Evolutionary conservation across 2,113 vertebrate genomes (phyloP), one percentile per base, ranked within the genome.

Genomic region (Festucalex cinctus): DNA sequence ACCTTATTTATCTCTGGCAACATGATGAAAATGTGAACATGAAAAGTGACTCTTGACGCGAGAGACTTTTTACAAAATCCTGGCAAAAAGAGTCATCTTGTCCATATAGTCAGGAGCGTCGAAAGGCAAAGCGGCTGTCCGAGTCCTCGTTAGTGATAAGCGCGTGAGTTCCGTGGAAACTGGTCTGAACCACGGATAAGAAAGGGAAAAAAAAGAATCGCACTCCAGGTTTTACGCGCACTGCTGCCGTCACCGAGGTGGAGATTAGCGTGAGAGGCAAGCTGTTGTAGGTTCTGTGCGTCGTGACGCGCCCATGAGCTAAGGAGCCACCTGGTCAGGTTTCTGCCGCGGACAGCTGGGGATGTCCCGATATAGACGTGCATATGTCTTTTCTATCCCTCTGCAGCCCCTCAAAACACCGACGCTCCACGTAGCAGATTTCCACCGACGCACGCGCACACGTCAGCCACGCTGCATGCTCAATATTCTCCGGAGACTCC

Each of bases 1-100:
- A 92, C 91, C 91, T 92, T 92, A 67, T 91, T 93, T 54, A 93
- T 93, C 86, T 93, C 92, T 70, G 92, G 92, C 73, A 93, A 79
- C 92, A 93, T 93, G 71, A 43, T 83, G 0, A 36, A 5, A 26
- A 9, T 13, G 35, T 2, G 9, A 24, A n/a, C n/a, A n/a, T n/a
- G n/a, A n/a, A n/a, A n/a, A 53, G n/a, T 35, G 10, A 65, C 14
- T 49, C 7, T 44, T 48, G 24, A 64, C 49, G 62, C 32, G 39
- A 9, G 39, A 57, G 26, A 70, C 63, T 74, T 68, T 32, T 16
- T 78, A 84, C 61, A 72, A 79, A 87, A 71, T 86, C 88, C 90
- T 78, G 44, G 26, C 39, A 59, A 70, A 44, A 59, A 71, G 66
- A 63, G 3, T 57, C 84, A 89, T 88, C 22, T 39, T 73, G 51